Conservation (phyloP, 2,797 vertebrate species). For the Numenius phaeopus region DNA sequence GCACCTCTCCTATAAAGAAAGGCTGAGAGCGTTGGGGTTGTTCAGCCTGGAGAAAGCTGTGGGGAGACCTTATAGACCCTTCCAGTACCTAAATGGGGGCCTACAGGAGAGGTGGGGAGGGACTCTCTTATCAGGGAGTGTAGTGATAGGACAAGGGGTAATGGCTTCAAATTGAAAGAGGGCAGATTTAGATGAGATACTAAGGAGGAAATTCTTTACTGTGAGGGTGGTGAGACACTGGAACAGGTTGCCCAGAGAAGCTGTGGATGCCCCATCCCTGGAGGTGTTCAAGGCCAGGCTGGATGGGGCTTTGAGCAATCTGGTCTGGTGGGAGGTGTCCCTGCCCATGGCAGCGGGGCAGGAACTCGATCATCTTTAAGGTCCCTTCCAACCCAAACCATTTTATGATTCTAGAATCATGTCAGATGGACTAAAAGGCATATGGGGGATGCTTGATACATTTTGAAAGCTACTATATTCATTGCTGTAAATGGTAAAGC, state of each 20-base stretch:
- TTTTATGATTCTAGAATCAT: background rate
- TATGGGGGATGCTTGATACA: accelerated
- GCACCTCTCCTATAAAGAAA: accelerated
- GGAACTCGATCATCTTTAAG: background rate
- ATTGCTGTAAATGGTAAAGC: background rate
- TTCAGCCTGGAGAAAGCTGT: background rate
- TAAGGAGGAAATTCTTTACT: background rate
- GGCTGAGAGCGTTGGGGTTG: background rate
- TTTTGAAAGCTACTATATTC: background rate
- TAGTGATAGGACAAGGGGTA: background rate
- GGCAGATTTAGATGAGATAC: background rate
- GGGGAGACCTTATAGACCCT: background rate
- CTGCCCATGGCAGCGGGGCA: accelerated
- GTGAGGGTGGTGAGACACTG: background rate
- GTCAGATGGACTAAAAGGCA: background rate
- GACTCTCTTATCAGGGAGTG: background rate
- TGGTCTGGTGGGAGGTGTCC: background rate
- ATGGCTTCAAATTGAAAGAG: background rate
- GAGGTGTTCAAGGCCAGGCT: background rate
- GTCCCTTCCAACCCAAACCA: background rate
- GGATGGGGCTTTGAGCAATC: background rate
- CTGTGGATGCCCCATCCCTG: background rate
- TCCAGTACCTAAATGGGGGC: background rate
- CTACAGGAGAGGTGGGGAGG: background rate
- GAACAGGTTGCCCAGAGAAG: background rate